Evolutionary conservation across 2,797 vertebrate genomes (phyloP), one percentile per base, ranked within the genome.

Genomic region (Astyanax mexicanus): DNA sequence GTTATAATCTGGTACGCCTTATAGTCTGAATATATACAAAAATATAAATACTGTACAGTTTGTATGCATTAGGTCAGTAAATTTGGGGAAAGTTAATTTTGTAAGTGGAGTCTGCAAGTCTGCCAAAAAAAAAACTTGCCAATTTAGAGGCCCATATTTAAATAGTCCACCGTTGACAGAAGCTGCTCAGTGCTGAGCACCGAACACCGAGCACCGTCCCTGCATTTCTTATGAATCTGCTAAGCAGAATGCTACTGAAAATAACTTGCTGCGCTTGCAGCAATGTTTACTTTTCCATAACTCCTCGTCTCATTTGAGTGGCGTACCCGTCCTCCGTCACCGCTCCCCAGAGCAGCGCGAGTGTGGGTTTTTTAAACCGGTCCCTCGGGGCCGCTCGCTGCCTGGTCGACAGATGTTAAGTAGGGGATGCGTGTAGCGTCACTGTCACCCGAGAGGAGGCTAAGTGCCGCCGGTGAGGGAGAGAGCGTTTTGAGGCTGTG

Each of bases 371-470:
- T 79, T n/a, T 67, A 29, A 70, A 75, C 21, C 21, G 13, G 37
- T 67, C 73, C 45, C 72, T 52, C 57, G 8, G 21, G 52, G 32
- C 38, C 70, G 54, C 57, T 62, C 61, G 67, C 29, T 69, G 55
- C 17, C 64, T 62, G 68, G 52, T 71, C n/a, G 75, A 52, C 60
- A 80, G 68, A 75, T 78, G 54, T 79, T 64, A 68, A 71, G 45
- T 72, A 49, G 27, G 69, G 69, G 68, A 7, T 57, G 9, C 11
- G 32, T 72, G 47, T 54, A 67, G 64, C 66, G 27, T 67, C 66
- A 62, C 65, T 58, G 40, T 69, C 65, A 75, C 40, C 13, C 45
- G 61, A 69, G 74, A 65, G 70, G 55, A 37, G 25, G 72, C 62
- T 67, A 77, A 70, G 58, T 45, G 52, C 66, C 78, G 51, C 77